Percentiles rank a stretch among this genome's conserved stretches.
Conservation (phyloP, 53 echinoderm and acorn worm species). For the Paracentrotus lividus region DNA sequence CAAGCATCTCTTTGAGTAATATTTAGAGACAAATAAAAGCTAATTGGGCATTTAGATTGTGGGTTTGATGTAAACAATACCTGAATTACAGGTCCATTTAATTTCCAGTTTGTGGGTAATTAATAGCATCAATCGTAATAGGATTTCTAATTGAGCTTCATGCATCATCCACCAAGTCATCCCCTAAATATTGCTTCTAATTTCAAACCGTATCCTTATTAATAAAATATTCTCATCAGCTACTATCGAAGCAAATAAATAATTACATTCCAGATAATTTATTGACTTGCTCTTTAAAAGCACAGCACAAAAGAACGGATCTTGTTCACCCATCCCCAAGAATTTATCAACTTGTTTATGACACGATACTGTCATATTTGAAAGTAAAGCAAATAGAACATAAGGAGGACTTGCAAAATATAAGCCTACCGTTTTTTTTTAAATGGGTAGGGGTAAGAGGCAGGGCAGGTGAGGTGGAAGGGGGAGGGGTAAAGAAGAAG, state of each 20-base stretch:
- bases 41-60: slow-evolving; percentile 29
- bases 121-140: not conserved
- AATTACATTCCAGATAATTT: not conserved
- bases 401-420: too few relatives aligned
- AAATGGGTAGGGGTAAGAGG: too few relatives aligned
- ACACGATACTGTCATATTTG: too few relatives aligned
- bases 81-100: not conserved
- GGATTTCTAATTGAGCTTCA: not conserved
- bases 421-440: too few relatives aligned
- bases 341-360: too few relatives aligned
- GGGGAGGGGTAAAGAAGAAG: not conserved
- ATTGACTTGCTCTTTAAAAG: not conserved
- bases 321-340: too few relatives aligned
- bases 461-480: too few relatives aligned
- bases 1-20: not conserved
- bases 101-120: not conserved
- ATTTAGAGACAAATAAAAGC: slow-evolving; percentile 3
- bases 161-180: not conserved
- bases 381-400: too few relatives aligned
- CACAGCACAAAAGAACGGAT: too few relatives aligned
- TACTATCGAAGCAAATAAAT: too few relatives aligned
- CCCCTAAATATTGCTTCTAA: not conserved
- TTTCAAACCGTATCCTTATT: too few relatives aligned
- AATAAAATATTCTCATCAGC: too few relatives aligned
- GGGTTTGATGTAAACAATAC: slow-evolving; percentile 27